phyloP scores from a whole-genome alignment of 2,797 vertebrate genomes.

The Phalanger gymnotis region DNA sequence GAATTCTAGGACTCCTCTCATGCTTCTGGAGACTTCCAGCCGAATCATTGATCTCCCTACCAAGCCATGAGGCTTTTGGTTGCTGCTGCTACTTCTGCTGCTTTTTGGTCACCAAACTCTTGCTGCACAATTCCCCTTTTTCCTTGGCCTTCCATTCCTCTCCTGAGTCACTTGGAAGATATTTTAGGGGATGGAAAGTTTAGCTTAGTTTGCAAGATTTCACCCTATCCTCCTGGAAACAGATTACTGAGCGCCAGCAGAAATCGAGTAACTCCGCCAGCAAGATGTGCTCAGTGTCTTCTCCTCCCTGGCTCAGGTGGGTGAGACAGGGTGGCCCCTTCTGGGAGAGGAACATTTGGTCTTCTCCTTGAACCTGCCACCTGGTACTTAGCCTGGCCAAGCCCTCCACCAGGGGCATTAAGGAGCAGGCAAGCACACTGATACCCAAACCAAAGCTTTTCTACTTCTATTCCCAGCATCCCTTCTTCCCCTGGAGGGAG shows the following conservation, averaged over 20 bases:
- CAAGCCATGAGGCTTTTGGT: not conserved
- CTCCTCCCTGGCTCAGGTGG: not conserved
- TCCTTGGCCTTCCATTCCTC: not conserved
- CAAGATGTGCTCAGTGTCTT: not conserved
- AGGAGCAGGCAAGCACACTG: not conserved
- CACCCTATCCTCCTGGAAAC: not conserved
- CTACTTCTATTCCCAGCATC: not conserved
- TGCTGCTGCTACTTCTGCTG: slow-evolving; percentile 2
- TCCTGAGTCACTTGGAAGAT: slow-evolving; percentile 7
- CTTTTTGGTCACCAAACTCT: not conserved
- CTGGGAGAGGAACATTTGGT: not conserved
- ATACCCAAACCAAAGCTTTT: not conserved
- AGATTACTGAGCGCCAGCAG: not conserved
- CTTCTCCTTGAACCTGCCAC: not conserved
- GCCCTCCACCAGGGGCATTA: not conserved
- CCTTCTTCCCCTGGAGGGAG: not conserved
- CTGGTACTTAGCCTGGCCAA: not conserved
- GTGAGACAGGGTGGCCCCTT: not conserved
- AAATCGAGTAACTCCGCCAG: not conserved
- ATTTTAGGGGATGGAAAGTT: not conserved
- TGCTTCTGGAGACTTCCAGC: not conserved
- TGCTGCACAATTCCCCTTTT: not conserved
- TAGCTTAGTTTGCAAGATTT: slow-evolving; percentile 55
- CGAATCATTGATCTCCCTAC: not conserved
- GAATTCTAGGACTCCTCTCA: slow-evolving; percentile 32